Conservation (phyloP, 2,797 vertebrate genomes). For the Pantherophis alleghaniensis region DNA sequence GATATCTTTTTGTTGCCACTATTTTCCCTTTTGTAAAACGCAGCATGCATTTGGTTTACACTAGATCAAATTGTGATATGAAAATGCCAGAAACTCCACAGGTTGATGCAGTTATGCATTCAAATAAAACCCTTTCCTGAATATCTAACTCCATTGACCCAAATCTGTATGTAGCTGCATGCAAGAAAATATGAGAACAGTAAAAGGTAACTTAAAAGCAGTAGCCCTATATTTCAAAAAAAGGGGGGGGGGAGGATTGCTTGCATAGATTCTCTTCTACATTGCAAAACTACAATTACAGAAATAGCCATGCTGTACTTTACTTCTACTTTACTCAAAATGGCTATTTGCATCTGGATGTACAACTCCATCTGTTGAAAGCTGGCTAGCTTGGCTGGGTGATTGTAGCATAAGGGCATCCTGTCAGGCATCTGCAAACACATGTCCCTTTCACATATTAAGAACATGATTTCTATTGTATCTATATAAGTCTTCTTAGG, state of each 20-base stretch:
- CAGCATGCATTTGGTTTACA: constrained; percentile 6
- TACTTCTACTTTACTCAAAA: not conserved
- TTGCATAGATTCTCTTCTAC: not conserved
- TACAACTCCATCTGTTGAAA: not conserved
- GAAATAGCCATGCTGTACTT: not conserved
- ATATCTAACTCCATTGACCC: constrained; percentile 3
- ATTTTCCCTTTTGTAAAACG: not conserved
- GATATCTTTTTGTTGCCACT: not conserved
- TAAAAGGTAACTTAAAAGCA: not conserved
- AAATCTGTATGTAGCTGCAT: not conserved
- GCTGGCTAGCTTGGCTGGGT: not conserved
- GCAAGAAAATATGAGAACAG: not conserved
- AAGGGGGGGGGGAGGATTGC: not conserved
- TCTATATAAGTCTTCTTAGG: not conserved
- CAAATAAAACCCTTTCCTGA: constrained; percentile 9
- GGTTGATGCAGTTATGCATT: not conserved
- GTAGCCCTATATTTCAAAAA: not conserved
- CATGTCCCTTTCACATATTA: not conserved
- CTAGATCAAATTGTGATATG: constrained; percentile 1
- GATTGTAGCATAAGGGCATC: not conserved
- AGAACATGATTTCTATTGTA: not conserved
- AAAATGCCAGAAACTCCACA: constrained; percentile 8
- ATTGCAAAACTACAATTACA: not conserved
- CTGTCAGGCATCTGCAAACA: not conserved
- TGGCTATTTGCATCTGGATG: not conserved